A percentile compares a stretch with the other conserved stretches of the same genome.
Evolutionary conservation across 1,140 invertebrate genomes (phyloP).

Genomic region (Oppia nitens): DNA sequence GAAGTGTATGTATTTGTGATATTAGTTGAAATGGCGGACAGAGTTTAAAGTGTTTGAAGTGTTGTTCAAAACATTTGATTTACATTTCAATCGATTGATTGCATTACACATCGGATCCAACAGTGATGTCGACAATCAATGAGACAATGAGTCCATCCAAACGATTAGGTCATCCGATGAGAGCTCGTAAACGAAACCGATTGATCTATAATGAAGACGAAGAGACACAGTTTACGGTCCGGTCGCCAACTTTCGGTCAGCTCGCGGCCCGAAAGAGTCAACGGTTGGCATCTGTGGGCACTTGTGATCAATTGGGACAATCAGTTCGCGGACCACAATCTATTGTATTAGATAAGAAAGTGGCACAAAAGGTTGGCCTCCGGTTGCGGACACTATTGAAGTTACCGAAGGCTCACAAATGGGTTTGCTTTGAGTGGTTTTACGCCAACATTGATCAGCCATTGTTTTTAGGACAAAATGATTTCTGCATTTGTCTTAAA

Average conservation of each 20-base stretch:
- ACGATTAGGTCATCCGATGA: conserved; percentile 13
- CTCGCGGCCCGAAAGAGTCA: not conserved
- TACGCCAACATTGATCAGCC: conserved; percentile 93
- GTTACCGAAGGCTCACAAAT: conserved; percentile 77
- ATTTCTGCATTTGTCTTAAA: conserved; percentile 82
- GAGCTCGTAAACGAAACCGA: conserved; percentile 20
- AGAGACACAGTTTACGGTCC: conserved; percentile 20
- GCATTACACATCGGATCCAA: not conserved
- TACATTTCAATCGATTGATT: not conserved
- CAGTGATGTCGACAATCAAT: not conserved
- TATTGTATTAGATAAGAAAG: conserved; percentile 24
- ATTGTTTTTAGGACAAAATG: conserved; percentile 87
- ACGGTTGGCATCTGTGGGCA: not conserved
- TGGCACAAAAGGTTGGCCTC: conserved; percentile 74
- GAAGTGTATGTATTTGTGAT: not conserved
- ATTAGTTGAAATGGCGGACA: not conserved
- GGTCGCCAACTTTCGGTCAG: conserved; percentile 23
- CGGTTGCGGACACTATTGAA: conserved; percentile 87
- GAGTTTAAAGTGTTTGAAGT: not conserved
- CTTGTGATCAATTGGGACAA: not conserved
- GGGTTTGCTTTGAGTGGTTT: conserved; percentile 94
- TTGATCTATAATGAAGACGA: conserved; percentile 22
- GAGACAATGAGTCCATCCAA: not conserved
- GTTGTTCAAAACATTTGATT: not conserved
- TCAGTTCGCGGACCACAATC: not conserved